These are phyloP conservation scores for Pipa parva DNA, from an alignment of 2,113 vertebrate species.

Conservation along the genomic window DNA sequence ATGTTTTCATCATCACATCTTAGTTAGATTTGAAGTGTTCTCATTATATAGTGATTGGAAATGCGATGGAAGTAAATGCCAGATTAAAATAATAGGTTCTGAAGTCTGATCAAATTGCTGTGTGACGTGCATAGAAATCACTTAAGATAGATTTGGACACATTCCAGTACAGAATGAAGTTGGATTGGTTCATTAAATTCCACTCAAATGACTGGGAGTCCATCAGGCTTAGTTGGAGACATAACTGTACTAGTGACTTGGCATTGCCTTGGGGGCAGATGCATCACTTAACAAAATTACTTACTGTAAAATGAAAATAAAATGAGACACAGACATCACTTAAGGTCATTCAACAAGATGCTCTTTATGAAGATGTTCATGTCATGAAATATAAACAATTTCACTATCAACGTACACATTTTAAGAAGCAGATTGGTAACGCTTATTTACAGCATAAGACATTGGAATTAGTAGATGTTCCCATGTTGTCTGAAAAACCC, in stretches of 20 bases:
- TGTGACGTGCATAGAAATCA: slow-evolving; percentile 24
- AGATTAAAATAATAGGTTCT: slow-evolving; percentile 30
- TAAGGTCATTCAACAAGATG: too few relatives aligned
- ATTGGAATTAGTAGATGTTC: too few relatives aligned
- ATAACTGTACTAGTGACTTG: background rate
- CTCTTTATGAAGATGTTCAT: too few relatives aligned
- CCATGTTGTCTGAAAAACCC: too few relatives aligned
- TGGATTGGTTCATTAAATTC: slow-evolving; percentile 20
- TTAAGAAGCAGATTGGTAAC: too few relatives aligned
- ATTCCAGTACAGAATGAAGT: slow-evolving; percentile 3
- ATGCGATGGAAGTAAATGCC: too few relatives aligned
- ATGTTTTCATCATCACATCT: slow-evolving; percentile 27
- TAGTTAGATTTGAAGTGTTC: slow-evolving; percentile 33
- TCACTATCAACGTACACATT: too few relatives aligned
- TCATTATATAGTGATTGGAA: slow-evolving; percentile 38
- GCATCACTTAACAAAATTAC: slow-evolving; percentile 23
- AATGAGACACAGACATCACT: background rate
- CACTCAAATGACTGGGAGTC: slow-evolving; percentile 20
- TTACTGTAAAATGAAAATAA: slow-evolving; percentile 19
- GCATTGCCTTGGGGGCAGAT: slow-evolving; percentile 14
- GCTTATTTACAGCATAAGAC: too few relatives aligned
- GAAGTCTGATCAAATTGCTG: slow-evolving; percentile 24
- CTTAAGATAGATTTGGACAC: slow-evolving; percentile 21
- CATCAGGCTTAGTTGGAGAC: slow-evolving; percentile 7
- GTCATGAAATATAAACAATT: too few relatives aligned